Conservation (phyloP, 2,888 invertebrate genomes). For the Halocaridina rubra region DNA sequence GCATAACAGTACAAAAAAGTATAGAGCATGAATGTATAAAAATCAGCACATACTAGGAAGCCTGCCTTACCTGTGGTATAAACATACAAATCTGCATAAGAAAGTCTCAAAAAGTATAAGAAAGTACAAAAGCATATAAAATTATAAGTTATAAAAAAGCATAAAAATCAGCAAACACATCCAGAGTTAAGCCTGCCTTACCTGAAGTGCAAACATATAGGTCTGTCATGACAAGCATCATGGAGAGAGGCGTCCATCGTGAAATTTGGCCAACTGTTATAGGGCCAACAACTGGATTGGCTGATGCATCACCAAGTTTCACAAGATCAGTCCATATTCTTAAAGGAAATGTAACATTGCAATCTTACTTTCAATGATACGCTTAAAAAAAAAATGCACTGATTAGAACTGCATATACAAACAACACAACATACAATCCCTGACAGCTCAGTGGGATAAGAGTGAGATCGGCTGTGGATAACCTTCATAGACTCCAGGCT, state of each 20-base stretch:
- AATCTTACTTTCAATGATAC: too few relatives aligned
- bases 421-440: background rate
- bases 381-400: background rate
- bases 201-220: slow-evolving; percentile 47
- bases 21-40: too few relatives aligned
- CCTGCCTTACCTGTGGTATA: too few relatives aligned
- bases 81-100: too few relatives aligned
- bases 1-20: too few relatives aligned
- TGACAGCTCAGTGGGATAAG: background rate
- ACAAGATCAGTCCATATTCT: slow-evolving; percentile 48
- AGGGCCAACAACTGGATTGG: slow-evolving; percentile 4
- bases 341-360: too few relatives aligned
- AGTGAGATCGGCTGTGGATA: background rate
- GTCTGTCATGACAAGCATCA: slow-evolving; percentile 44
- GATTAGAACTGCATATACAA: background rate
- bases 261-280: slow-evolving; percentile 43
- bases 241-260: slow-evolving; percentile 35
- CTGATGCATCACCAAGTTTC: slow-evolving; percentile 6
- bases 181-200: too few relatives aligned
- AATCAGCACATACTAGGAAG: too few relatives aligned
- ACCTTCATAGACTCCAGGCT: background rate
- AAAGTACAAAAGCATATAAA: too few relatives aligned
- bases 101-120: too few relatives aligned
- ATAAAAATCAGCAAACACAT: too few relatives aligned
- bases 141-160: too few relatives aligned